These are phyloP conservation scores for Leptinotarsa lineolata DNA, from an alignment of 1,140 invertebrate species.

Conservation along the genomic window DNA sequence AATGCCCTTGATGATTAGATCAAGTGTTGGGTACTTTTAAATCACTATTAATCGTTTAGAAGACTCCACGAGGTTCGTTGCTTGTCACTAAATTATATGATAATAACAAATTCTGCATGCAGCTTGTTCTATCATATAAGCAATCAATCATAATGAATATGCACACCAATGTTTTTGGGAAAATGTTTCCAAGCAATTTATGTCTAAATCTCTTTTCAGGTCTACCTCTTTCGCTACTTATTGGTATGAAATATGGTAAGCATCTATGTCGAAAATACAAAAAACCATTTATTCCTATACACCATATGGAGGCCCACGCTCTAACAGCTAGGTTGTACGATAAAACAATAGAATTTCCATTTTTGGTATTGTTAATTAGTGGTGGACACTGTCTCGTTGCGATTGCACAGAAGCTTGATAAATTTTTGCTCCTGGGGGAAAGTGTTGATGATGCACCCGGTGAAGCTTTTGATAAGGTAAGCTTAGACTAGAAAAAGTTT, in stretches of 20 bases:
- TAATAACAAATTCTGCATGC: no score
- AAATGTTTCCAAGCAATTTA: no score
- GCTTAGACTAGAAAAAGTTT: no score
- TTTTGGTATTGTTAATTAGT: constrained; percentile 85
- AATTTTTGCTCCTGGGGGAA: constrained; percentile 80
- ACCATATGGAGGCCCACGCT: constrained; percentile 99
- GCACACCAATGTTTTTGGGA: no score
- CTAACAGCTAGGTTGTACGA: constrained; percentile 77
- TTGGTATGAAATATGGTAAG: constrained; percentile 86
- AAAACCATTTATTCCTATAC: constrained; percentile 92
- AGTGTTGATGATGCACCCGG: constrained; percentile 87
- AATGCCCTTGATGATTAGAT: no score
- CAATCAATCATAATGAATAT: no score
- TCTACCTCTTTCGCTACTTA: constrained; percentile 73
- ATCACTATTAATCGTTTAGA: no score
- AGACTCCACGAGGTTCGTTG: no score
- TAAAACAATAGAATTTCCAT: constrained; percentile 79
- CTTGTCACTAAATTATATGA: no score
- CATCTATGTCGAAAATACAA: constrained; percentile 69
- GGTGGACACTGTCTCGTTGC: constrained; percentile 89
- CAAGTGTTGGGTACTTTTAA: no score
- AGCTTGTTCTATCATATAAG: no score
- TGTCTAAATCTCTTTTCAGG: constrained; percentile 55
- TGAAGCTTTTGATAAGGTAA: constrained; percentile 87
- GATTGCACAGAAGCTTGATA: constrained; percentile 73